Evolutionary conservation across 2,113 vertebrate genomes (phyloP), one percentile per base, ranked within the genome.

Genomic region (Pachypanchax playfairii): DNA sequence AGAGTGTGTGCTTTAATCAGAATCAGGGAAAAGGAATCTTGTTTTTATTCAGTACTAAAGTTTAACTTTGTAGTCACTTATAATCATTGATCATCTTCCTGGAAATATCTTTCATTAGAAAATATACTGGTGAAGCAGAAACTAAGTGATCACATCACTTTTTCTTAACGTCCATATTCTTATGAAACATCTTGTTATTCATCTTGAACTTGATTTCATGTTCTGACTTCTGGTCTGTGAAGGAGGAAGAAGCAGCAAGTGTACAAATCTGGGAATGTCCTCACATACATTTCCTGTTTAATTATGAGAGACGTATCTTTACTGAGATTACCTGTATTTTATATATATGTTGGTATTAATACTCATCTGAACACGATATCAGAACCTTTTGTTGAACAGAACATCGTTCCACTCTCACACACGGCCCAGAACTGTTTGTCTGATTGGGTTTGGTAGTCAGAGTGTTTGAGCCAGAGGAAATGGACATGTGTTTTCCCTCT

Each of bases 401-500:
- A 36, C 15, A 26, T 51, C 49, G 48, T 3, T 17, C n/a, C 18
- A 22, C 44, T 54, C 21, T 15, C 25, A 29, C 38, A 53, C 43
- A 47, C n/a, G 11, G 21, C 12, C 28, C 21, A 20, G 20, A 35
- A 63, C 48, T 56, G 42, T 74, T 74, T 69, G 57, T 69, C 25
- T 61, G 42, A 70, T 43, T 12, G 25, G 50, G 43, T 47, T 76
- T 28, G 44, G 48, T 42, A 12, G 48, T 84, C 76, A 65, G 72
- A 72, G 66, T 76, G 68, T 65, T 42, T 11, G 58, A 83, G 75
- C 77, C 74, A 77, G 57, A 88, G 86, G 83, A 88, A 87, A 80
- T 46, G 66, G 80, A 44, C 74, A 72, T 85, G 77, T 74, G 79
- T 80, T 55, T 20, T 74, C 77, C 58, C 71, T 65, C 55, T 71